Evolutionary conservation across 2,113 vertebrate species (phyloP).

Genomic region (Chunga burmeisteri): DNA sequence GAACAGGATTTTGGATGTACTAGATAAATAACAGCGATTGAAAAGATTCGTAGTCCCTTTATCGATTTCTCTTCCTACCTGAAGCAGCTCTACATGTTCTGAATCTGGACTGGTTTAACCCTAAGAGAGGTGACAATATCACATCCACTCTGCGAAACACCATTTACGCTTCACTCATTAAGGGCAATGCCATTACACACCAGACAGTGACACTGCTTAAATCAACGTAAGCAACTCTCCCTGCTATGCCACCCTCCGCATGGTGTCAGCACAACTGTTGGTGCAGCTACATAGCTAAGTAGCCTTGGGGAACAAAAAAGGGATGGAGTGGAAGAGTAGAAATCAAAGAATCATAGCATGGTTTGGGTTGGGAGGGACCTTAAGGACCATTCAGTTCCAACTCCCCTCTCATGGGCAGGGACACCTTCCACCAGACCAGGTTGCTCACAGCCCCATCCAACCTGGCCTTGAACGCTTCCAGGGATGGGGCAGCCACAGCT

Average conservation of each 20-base stretch:
- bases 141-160: not conserved
- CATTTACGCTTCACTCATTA: fast-evolving
- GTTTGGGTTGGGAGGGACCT: too few species aligned
- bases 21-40: not conserved
- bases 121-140: not conserved
- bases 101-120: not conserved
- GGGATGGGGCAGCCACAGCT: too few species aligned
- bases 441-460: too few species aligned
- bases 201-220: too few species aligned
- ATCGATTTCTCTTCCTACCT: not conserved
- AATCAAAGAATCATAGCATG: too few species aligned
- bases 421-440: too few species aligned
- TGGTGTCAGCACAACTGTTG: not conserved
- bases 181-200: not conserved
- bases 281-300: not conserved
- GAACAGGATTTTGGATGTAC: not conserved
- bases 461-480: too few species aligned
- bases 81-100: not conserved
- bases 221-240: fast-evolving
- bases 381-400: too few species aligned
- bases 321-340: not conserved
- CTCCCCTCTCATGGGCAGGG: too few species aligned
- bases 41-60: not conserved
- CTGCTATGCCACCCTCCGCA: not conserved
- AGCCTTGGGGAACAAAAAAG: not conserved